A percentile compares a stretch with the other conserved stretches of the same genome.
These are phyloP conservation scores for Ceratotherium simum DNA, from an alignment of 2,113 vertebrate species.

Conservation along the genomic window DNA sequence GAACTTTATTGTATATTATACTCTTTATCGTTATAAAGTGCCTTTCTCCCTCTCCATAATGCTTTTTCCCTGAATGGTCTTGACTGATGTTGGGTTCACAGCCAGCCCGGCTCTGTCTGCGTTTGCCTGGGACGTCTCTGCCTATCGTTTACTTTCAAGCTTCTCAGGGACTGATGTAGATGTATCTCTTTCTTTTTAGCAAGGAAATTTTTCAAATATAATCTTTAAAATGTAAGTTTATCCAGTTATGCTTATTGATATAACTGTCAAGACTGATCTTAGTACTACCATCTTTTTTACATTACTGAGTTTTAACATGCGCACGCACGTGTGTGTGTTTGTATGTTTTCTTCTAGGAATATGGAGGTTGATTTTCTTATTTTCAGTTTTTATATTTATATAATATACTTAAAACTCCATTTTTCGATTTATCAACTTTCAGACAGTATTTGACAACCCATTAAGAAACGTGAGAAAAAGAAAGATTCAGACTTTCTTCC, in stretches of 20 bases:
- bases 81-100: neutral
- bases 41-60: neutral
- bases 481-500: neutral
- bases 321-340: neutral
- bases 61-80: neutral
- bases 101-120: too few species aligned
- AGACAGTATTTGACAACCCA: neutral
- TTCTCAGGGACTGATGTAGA: neutral
- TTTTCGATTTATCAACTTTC: neutral
- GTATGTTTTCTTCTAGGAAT: neutral
- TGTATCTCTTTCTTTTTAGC: neutral
- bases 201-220: neutral
- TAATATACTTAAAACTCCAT: neutral
- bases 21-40: neutral
- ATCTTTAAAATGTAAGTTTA: neutral
- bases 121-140: rapidly evolving
- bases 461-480: neutral
- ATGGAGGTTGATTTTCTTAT: neutral
- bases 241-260: neutral
- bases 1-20: neutral
- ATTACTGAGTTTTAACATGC: neutral
- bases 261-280: neutral
- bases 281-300: neutral
- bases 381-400: neutral
- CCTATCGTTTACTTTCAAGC: rapidly evolving